phyloP scores from a whole-genome alignment of 1,140 invertebrate species.

The Lasaia peninsularis region DNA sequence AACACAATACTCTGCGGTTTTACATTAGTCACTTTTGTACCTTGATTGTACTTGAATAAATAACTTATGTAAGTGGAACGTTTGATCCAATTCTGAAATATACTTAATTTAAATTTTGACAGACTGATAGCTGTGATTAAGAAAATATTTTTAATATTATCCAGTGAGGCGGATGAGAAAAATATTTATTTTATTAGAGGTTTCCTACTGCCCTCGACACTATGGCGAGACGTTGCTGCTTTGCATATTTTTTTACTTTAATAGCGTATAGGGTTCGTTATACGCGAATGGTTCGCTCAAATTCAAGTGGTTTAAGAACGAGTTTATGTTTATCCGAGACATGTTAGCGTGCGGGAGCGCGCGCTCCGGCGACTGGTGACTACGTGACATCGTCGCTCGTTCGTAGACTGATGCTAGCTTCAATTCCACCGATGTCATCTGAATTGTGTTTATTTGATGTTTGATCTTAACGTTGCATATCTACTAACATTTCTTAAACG shows the following conservation, averaged over 20 bases:
- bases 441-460: constrained; percentile 36
- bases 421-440: constrained; percentile 72
- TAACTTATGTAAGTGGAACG: constrained; percentile 64
- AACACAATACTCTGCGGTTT: constrained; percentile 70
- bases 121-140: constrained; percentile 78
- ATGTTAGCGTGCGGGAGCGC: constrained; percentile 12
- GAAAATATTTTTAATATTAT: constrained; percentile 77
- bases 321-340: constrained; percentile 21
- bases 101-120: constrained; percentile 78
- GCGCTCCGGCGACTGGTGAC: constrained; percentile 35
- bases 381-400: constrained; percentile 41
- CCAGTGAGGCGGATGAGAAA: constrained; percentile 71
- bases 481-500: constrained; percentile 72
- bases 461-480: constrained; percentile 75
- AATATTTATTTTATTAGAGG: constrained; percentile 76
- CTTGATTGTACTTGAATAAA: constrained; percentile 70
- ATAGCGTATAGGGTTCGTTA: constrained; percentile 31
- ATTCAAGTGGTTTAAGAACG: constrained; percentile 18
- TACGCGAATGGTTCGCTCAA: constrained; percentile 19
- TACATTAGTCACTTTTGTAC: constrained; percentile 76
- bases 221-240: constrained; percentile 61
- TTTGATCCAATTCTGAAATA: constrained; percentile 76
- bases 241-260: constrained; percentile 65
- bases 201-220: constrained; percentile 71
- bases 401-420: constrained; percentile 52